Conservation (phyloP, 35 echinoderm and acorn worm species). For the Ophioderma brevispina region DNA sequence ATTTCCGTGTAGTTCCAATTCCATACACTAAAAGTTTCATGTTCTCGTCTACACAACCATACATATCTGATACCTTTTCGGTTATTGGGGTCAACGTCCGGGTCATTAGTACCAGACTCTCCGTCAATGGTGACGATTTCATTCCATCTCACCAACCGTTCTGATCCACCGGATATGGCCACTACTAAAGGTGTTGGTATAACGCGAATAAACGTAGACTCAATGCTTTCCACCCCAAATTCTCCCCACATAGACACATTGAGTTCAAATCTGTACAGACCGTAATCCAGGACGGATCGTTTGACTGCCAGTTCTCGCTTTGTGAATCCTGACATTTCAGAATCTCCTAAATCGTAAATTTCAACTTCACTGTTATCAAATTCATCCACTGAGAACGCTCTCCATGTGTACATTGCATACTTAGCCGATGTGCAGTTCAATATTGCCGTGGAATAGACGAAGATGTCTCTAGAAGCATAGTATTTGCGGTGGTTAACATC, state of each 20-base stretch:
- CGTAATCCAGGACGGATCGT: slow-evolving; percentile 67
- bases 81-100: slow-evolving; percentile 66
- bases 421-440: slow-evolving; percentile 85
- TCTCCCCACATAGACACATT: slow-evolving; percentile 92
- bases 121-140: slow-evolving; percentile 69
- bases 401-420: slow-evolving; percentile 87
- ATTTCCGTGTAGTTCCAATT: slow-evolving; percentile 74
- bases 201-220: slow-evolving; percentile 61
- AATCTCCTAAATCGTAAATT: slow-evolving; percentile 74
- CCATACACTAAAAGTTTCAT: slow-evolving; percentile 83
- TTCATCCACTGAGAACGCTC: slow-evolving; percentile 48
- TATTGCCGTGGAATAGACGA: slow-evolving; percentile 64
- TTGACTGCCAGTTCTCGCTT: slow-evolving; percentile 76
- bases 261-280: slow-evolving; percentile 76
- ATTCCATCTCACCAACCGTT: slow-evolving; percentile 76
- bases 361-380: slow-evolving; percentile 22
- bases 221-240: slow-evolving; percentile 66
- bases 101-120: slow-evolving; percentile 58
- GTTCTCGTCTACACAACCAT: slow-evolving; percentile 85
- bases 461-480: slow-evolving; percentile 78
- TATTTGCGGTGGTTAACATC: slow-evolving; percentile 73
- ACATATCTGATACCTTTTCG: slow-evolving; percentile 68
- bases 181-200: slow-evolving; percentile 72
- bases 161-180: slow-evolving; percentile 70
- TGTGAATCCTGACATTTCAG: slow-evolving; percentile 71